phyloP scores from a whole-genome alignment of 1,140 invertebrate species.

The Nebria ingens region DNA sequence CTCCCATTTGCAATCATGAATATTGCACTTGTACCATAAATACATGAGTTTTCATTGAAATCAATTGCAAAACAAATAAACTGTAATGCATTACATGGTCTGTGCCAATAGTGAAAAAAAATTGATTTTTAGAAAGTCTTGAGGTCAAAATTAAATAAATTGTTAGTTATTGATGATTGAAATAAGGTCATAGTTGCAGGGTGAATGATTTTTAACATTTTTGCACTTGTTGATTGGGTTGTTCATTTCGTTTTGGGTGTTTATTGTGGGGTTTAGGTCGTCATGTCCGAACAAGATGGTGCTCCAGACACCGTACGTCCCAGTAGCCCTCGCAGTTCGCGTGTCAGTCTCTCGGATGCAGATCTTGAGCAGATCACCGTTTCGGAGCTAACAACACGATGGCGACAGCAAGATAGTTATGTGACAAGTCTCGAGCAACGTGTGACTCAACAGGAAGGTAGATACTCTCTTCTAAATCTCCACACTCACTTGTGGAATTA shows the following conservation, averaged over 20 bases:
- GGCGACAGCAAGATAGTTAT: constrained; percentile 31
- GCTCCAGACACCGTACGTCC: neutral
- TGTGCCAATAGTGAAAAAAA: no score
- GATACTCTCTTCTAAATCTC: constrained; percentile 22
- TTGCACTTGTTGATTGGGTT: no score
- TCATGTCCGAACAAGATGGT: constrained; percentile 6
- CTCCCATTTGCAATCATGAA: neutral
- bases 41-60: no score
- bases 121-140: no score
- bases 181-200: no score
- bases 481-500: constrained; percentile 18
- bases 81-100: no score
- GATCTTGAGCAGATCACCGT: constrained; percentile 24
- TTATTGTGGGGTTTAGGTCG: neutral
- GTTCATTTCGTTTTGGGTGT: no score
- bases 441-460: constrained; percentile 33
- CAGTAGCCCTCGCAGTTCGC: constrained; percentile 3
- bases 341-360: constrained; percentile 25
- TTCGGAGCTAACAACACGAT: constrained; percentile 27
- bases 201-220: no score
- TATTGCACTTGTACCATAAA: no score
- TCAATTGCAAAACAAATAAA: no score
- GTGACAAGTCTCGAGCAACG: constrained; percentile 27
- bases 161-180: no score
- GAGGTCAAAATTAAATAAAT: no score